Evolutionary conservation across 2,888 invertebrate genomes (phyloP), one percentile per base, ranked within the genome.

Genomic region (Isotomurus palustris): DNA sequence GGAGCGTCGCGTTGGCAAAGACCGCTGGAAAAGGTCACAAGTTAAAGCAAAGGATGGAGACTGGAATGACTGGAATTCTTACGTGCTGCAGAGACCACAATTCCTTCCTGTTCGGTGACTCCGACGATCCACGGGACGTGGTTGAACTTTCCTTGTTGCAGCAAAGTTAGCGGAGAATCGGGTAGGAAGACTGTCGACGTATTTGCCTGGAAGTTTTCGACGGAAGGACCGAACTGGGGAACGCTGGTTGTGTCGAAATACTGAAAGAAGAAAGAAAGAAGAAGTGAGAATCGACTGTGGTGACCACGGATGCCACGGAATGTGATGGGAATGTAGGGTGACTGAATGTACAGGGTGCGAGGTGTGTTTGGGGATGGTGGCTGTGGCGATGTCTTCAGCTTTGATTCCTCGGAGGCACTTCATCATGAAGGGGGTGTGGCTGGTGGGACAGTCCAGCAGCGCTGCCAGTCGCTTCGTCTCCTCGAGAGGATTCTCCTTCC

Each of bases 111-210:
- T 1, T 77, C 74, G 2, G 77, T 77, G 1, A 75, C 71, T 4
- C 81, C 80, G 8, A 76, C 71, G 64, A 82, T 76, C 76, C 77
- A 78, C 1, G 81, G 80, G 2, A 81, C 74, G 19, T 75, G 73
- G 12, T 71, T 71, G 48, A 79, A 78, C 29, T 72, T 71, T 14
- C 78, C 78, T 32, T 68, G 64, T 45, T 71, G 66, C 21, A 81
- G 68, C 28, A 78, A 68, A 12, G 75, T 68, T 12, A 72, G 51
- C 0, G 81, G 81, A 54, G 76, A 72, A 53, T 73, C 73, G 0
- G 75, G 75, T 1, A 81, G 62, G 66, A 80, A 81, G 2, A 51
- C 41, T 10, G 53, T 52, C 1, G 80, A 77, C n/a, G n/a, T 74
- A 66, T 24, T 57, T 49, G n/a, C 57, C 58, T 45, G 28, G 24